Conservation (phyloP, 2,113 vertebrate species). For the Setophaga kirtlandii region DNA sequence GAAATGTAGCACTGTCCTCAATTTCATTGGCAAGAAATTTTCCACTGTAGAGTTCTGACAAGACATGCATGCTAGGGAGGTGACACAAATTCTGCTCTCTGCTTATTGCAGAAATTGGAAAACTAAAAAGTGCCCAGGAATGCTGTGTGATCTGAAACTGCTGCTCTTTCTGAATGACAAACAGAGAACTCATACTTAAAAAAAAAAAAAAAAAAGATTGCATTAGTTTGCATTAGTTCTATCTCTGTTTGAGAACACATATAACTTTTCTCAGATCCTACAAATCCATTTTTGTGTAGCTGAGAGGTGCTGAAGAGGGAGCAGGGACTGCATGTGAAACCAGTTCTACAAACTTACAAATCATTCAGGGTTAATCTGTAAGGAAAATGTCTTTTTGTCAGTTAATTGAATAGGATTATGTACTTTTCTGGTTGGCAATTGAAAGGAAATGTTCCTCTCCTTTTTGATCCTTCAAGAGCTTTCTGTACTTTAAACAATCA, state of each 20-base stretch:
- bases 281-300: neutral
- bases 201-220: neutral
- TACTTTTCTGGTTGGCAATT: constrained; percentile 5
- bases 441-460: constrained; percentile 12
- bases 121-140: neutral
- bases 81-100: neutral
- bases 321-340: neutral
- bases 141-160: neutral
- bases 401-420: constrained; percentile 52
- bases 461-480: constrained; percentile 37
- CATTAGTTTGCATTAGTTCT: neutral
- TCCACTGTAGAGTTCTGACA: neutral
- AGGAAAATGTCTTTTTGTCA: constrained; percentile 21
- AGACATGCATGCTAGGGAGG: neutral
- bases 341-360: neutral
- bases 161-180: neutral
- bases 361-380: constrained; percentile 5
- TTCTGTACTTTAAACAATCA: constrained; percentile 6
- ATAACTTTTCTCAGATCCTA: neutral
- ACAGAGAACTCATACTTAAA: neutral
- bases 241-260: neutral
- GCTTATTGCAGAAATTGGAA: neutral
- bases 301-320: neutral
- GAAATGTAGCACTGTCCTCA: neutral
- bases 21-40: neutral